These are phyloP conservation scores for Pelosia muscerda DNA, from an alignment of 2,888 invertebrate genomes.

Conservation along the genomic window DNA sequence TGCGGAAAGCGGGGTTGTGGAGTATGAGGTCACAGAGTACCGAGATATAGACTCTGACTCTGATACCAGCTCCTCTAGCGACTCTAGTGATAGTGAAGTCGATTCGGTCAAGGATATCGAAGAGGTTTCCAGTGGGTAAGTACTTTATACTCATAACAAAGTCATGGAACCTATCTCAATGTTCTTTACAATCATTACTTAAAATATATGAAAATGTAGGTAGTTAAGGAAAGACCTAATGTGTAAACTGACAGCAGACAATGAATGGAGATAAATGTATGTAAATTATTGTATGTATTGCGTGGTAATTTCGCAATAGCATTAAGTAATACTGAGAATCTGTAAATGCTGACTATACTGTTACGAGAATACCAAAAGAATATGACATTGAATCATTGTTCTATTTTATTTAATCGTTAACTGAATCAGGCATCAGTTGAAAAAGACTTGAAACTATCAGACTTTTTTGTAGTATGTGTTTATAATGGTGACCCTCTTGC, in stretches of 20 bases:
- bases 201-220: background rate
- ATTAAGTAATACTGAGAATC: background rate
- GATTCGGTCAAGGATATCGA: constrained; percentile 81
- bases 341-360: constrained; percentile 14
- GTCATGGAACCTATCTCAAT: background rate
- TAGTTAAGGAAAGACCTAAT: background rate
- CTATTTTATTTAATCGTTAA: no score
- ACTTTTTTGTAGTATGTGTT: no score
- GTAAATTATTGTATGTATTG: background rate
- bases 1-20: constrained; percentile 76
- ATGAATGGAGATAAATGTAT: background rate
- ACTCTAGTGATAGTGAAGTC: constrained; percentile 78
- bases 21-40: constrained; percentile 81
- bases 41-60: constrained; percentile 69
- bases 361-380: no score
- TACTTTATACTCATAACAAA: constrained; percentile 16
- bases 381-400: no score
- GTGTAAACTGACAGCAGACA: background rate
- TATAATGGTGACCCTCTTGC: no score
- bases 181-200: constrained; percentile 10
- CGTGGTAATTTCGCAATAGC: constrained; percentile 10
- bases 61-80: constrained; percentile 70
- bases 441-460: no score
- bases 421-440: no score
- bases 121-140: constrained; percentile 78